Base-by-base conservation (phyloP, 2,113 vertebrate genomes). In the Bubo blakistoni region DNA sequence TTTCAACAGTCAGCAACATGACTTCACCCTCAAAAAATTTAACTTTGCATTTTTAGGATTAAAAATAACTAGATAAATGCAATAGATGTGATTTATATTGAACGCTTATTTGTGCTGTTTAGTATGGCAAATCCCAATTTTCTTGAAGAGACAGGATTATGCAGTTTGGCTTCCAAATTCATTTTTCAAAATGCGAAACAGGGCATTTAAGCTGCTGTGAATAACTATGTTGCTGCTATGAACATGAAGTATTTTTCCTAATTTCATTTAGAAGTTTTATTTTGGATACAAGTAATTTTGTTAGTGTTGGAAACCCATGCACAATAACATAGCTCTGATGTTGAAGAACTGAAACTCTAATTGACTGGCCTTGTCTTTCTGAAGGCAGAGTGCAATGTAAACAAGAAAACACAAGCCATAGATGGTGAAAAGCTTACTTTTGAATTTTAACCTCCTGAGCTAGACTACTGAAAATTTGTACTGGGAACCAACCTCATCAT, bases 241-340 rank as follows among this genome's bases (percentile, higher is more conserved):
- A 90, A 83, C 42, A 9, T 74, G 76, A 91, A 94, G 32, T 93
- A 86, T 92, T 94, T 95, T 94, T 96, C 77, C 94, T 94, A 94
- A 94, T 97, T 97, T 95, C 83, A 96, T 96, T 95, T 94, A 78
- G 84, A 7, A 13, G 92, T 77, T 96, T 94, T 96, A 92, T 96
- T 96, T 95, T 97, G 96, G 95, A 93, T 89, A 96, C 95, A 76
- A 96, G 86, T 61, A 47, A 71, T 94, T 88, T 86, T 95, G 94
- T 94, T 96, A 79, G 73, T 76, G 40, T 95, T 97, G 95, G 94
- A 95, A 94, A 92, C 91, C 49, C 44, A 10, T 57, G 65, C 65
- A n/a, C 54, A 77, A 7, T 82, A 86, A 93, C 54, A 65, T 15
- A 85, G 62, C 49, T 59, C 49, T 65, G 49, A 59, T 93, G 65